Evolutionary conservation across 2,797 vertebrate genomes (phyloP).

Genomic region (Lagocephalus sceleratus): DNA sequence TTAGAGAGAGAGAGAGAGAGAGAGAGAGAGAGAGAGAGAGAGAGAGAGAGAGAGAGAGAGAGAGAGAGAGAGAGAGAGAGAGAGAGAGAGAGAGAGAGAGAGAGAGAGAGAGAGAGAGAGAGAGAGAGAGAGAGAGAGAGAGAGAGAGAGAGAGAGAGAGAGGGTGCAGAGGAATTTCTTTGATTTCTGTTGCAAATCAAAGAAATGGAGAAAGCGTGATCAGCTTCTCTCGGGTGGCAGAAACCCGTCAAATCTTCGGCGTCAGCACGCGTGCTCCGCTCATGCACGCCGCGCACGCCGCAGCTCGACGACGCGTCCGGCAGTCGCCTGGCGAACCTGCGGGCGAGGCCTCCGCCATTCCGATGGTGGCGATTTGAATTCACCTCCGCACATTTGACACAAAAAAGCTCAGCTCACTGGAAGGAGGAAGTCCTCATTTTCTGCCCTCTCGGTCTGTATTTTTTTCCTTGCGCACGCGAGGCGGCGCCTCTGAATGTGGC

Average conservation of each 20-base stretch:
- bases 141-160: neutral
- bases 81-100: slow-evolving; percentile 13
- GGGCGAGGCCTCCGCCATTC: too few relatives aligned
- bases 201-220: neutral
- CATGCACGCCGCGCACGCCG: too few relatives aligned
- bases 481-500: too few relatives aligned
- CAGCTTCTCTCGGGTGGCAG: neutral
- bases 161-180: slow-evolving; percentile 26
- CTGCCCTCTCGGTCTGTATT: too few relatives aligned
- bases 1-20: slow-evolving; percentile 13
- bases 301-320: too few relatives aligned
- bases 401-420: too few relatives aligned
- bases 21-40: neutral
- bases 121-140: neutral
- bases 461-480: too few relatives aligned
- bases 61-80: neutral
- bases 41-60: neutral
- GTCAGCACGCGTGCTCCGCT: too few relatives aligned
- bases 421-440: too few relatives aligned
- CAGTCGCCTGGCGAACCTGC: too few relatives aligned
- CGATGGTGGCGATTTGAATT: too few relatives aligned
- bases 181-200: slow-evolving; percentile 18
- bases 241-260: neutral
- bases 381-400: too few relatives aligned
- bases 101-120: neutral